Base-by-base conservation (phyloP, 2,888 invertebrate genomes). In the Frankliniella intonsa region DNA sequence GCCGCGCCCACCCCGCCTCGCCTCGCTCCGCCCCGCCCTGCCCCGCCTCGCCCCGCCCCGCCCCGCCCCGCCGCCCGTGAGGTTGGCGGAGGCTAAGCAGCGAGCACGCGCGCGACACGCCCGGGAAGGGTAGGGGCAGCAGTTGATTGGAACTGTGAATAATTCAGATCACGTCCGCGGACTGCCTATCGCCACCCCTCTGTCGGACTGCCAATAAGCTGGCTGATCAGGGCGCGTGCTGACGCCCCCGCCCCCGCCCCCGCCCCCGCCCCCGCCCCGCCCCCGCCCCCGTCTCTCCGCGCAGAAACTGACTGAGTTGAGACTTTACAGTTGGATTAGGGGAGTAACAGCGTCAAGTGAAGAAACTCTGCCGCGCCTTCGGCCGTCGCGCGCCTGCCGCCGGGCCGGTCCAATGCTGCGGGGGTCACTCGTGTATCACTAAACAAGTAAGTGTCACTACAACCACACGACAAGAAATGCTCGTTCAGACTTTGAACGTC, bases 101-200 rank as follows among this genome's bases (percentile, higher is more conserved):
- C 62, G 5, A n/a, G 19, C 14, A 14, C 62, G 62, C 62, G 14
- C 38, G 62, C 17, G 62, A 62, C 62, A 62, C 62, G 62, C 62
- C 22, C 10, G 69, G 25, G 69, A 2, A 25, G 25, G 69, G 25
- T 5, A 22, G 69, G 22, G 69, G 69, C 12, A 10, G 69, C 22
- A 76, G 69, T 76, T 76, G 69, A 76, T 76, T 76, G 69, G 69
- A 76, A 76, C 69, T 76, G 69, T 76, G 69, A 76, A 76, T 76
- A 76, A 76, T 76, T 76, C 69, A 76, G 69, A 76, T 76, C 69
- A 76, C 69, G 69, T 76, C 25, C 69, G 69, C 69, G 69, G 22
- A 76, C 69, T 76, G 69, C 69, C 69, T 76, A 76, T 76, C 69
- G 69, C 69, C 22, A 25, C 69, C 22, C 19, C 62, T 17, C 62